A percentile compares a stretch with the other conserved stretches of the same genome.
Conservation (phyloP, 2,113 vertebrate genomes). For the Cyprinus carpio region DNA sequence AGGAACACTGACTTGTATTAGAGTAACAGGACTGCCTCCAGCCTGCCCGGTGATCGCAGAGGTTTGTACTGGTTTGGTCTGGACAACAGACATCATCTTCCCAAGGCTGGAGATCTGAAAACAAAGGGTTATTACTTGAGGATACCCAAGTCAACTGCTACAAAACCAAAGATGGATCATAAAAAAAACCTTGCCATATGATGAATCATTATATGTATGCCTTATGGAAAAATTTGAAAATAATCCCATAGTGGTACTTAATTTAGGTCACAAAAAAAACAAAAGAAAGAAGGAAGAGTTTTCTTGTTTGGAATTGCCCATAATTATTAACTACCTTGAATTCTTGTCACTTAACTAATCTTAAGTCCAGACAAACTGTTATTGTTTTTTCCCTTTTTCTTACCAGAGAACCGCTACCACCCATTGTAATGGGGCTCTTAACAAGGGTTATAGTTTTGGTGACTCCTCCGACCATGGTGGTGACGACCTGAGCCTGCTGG, state of each 20-base stretch:
- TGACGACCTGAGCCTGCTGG: constrained; percentile 85
- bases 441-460: constrained; percentile 88
- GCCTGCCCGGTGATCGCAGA: constrained; percentile 80
- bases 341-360: no score
- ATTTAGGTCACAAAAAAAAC: no score
- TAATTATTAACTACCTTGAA: no score
- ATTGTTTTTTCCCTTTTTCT: constrained; percentile 33
- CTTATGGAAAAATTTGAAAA: no score
- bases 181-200: no score
- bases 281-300: no score
- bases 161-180: no score
- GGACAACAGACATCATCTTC: constrained; percentile 83
- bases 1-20: constrained; percentile 76
- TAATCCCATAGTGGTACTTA: no score
- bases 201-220: no score
- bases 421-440: constrained; percentile 83
- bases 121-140: neutral
- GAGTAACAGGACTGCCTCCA: constrained; percentile 76
- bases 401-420: constrained; percentile 82
- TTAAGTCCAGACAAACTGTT: no score
- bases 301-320: no score
- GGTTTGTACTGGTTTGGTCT: constrained; percentile 82
- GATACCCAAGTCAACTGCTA: neutral
- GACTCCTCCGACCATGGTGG: constrained; percentile 83
- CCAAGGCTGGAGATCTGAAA: constrained; percentile 78